Base-by-base conservation (phyloP, 2,113 vertebrate species). In the Microtus pennsylvanicus region DNA sequence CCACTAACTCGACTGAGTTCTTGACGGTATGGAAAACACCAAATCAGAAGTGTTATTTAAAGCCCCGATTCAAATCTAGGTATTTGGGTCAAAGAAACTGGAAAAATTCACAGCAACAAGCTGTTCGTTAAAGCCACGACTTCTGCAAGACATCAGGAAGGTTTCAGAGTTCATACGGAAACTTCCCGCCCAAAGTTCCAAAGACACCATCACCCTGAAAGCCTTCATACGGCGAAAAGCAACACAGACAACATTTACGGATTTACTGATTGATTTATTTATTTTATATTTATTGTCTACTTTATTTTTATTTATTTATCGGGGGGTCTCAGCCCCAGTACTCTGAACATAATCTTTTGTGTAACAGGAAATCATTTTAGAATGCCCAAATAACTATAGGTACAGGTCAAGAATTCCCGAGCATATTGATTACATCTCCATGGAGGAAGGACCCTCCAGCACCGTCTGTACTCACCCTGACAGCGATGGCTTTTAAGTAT, bases 301-400 rank as follows among this genome's bases (percentile, higher is more conserved):
- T 96, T 97, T 21, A 58, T 58, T 89, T 94, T 95, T 97, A 94
- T 97, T 96, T 94, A 94, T 96, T 67, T 30, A 65, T 69, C 5
- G 12, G 65, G 65, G 65, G 67, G 35, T 63, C 87, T 96, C 97
- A 92, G 94, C 95, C 93, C 95, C 96, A 97, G 61, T 94, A 96
- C 98, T 96, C 97, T 95, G 98, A 99, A 99, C 85, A 97, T 98
- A 98, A 98, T 98, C 98, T 98, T 98, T 98, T 98, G 98, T 98
- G 95, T 97, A 96, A 98, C 98, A 99, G 99, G 98, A 99, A 99
- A 97, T 98, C 97, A 98, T 98, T 98, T 99, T 99, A 99, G 99
- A 97, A 97, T 96, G 45, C 69, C 93, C 98, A 98, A 98, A 98
- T 99, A 99, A 99, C 99, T 99, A 99, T 97, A 98, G 99, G 99